phyloP scores from a whole-genome alignment of 2,113 vertebrate species.

The Junco hyemalis region DNA sequence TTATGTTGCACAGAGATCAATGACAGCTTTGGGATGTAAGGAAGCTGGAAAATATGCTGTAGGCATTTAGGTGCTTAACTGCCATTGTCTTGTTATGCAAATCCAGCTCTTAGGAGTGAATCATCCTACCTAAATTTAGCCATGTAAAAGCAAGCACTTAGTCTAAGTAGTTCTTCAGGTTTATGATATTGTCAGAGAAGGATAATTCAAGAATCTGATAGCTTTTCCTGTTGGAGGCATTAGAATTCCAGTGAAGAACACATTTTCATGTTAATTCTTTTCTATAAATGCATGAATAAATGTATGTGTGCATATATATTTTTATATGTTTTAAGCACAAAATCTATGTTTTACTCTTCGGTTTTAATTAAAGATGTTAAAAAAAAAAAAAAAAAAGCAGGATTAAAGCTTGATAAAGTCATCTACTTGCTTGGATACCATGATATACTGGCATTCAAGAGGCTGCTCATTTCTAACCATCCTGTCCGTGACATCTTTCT shows the following conservation, averaged over 20 bases:
- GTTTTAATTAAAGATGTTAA: background rate
- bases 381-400: background rate
- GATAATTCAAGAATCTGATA: background rate
- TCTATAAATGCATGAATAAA: background rate
- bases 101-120: slow-evolving; percentile 24
- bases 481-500: background rate
- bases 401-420: background rate
- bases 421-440: background rate
- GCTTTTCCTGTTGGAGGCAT: background rate
- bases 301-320: background rate
- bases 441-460: background rate
- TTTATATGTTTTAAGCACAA: background rate
- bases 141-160: slow-evolving; percentile 8
- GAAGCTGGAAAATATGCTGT: background rate
- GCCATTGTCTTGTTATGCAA: slow-evolving; percentile 13
- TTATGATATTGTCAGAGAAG: background rate
- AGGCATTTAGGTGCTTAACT: background rate
- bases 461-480: slow-evolving; percentile 1
- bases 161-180: background rate
- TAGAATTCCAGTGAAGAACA: background rate
- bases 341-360: background rate
- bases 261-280: background rate
- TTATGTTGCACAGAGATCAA: background rate
- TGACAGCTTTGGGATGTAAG: background rate
- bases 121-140: slow-evolving; percentile 33